Conservation (phyloP, 2,797 vertebrate genomes). For the Nyctibius grandis region DNA sequence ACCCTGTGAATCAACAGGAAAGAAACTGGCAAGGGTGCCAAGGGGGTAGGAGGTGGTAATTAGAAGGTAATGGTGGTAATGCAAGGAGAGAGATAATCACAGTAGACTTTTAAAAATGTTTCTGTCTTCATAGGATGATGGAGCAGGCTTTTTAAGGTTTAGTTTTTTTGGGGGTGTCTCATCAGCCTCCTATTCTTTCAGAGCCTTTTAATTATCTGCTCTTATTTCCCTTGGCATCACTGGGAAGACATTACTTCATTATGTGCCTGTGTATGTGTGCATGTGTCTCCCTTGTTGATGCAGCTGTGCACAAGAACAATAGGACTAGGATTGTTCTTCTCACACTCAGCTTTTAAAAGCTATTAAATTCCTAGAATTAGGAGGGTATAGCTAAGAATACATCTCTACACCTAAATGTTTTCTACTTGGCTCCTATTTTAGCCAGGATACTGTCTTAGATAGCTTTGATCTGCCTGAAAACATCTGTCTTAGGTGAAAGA, state of each 20-base stretch:
- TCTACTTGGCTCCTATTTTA: neutral
- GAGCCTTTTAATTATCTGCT: neutral
- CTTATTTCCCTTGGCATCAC: neutral
- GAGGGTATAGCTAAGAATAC: neutral
- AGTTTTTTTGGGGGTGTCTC: neutral
- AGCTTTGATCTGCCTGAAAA: neutral
- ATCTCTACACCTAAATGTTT: neutral
- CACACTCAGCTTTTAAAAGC: neutral
- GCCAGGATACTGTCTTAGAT: neutral
- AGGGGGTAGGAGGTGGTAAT: neutral
- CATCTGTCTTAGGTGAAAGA: neutral
- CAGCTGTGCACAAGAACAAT: neutral
- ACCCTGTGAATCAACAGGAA: neutral
- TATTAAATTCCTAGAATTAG: neutral
- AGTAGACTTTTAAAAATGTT: neutral
- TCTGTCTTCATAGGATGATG: neutral
- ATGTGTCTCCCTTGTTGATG: neutral
- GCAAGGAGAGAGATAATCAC: neutral
- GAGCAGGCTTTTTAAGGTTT: neutral
- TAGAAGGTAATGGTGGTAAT: neutral
- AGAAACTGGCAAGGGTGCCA: neutral
- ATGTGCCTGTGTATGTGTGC: neutral
- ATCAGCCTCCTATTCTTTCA: neutral
- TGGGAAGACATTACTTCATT: neutral
- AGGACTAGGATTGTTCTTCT: neutral